A percentile compares a stretch with the other conserved stretches of the same genome.
phyloP scores from a whole-genome alignment of 1,140 invertebrate species.

The Dendroctonus ponderosae region DNA sequence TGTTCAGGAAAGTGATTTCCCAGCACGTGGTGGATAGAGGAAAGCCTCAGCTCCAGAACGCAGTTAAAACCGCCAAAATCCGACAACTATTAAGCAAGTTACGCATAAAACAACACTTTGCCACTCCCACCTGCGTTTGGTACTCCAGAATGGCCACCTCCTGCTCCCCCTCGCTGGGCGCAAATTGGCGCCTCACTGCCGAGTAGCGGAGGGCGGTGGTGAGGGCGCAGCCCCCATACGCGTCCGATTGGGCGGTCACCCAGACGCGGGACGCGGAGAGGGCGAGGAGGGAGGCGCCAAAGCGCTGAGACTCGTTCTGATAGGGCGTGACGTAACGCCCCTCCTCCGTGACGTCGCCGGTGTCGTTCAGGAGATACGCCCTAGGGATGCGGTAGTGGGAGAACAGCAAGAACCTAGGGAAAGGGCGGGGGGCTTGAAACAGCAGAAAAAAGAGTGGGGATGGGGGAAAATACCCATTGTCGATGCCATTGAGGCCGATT shows the following conservation, averaged over 20 bases:
- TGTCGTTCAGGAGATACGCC: slow-evolving; percentile 79
- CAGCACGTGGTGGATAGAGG: background rate
- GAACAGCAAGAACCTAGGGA: slow-evolving; percentile 74
- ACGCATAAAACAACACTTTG: no score
- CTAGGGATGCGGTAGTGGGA: slow-evolving; percentile 82
- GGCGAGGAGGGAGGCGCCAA: slow-evolving; percentile 78
- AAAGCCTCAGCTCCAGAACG: background rate
- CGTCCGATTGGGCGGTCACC: slow-evolving; percentile 69
- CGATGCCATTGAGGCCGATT: slow-evolving; percentile 80
- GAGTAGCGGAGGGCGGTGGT: slow-evolving; percentile 88
- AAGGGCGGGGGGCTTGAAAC: background rate
- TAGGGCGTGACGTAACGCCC: slow-evolving; percentile 78
- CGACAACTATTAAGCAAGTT: no score
- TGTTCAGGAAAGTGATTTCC: no score
- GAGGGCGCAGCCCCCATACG: slow-evolving; percentile 70
- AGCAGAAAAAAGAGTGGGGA: background rate
- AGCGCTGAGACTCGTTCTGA: slow-evolving; percentile 72
- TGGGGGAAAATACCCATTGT: slow-evolving; percentile 67
- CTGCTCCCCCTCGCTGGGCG: slow-evolving; percentile 60
- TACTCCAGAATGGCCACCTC: slow-evolving; percentile 90
- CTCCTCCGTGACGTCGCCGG: slow-evolving; percentile 79
- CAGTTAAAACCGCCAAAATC: no score
- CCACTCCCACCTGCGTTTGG: slow-evolving; percentile 66
- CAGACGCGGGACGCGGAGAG: slow-evolving; percentile 79
- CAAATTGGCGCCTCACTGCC: slow-evolving; percentile 86